Evolutionary conservation across 2,888 invertebrate species (phyloP).

Genomic region (Chydorus sphaericus): DNA sequence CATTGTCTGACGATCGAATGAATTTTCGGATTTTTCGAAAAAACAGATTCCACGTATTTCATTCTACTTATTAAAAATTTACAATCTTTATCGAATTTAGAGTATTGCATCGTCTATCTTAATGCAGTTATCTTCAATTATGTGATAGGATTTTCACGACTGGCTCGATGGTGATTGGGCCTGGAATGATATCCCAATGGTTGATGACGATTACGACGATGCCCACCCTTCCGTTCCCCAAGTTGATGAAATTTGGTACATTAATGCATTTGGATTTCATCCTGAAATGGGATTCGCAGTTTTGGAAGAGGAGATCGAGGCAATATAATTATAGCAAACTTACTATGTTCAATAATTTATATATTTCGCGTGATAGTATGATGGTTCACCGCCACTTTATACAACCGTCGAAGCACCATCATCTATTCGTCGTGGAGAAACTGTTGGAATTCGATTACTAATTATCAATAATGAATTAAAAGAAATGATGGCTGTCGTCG

Average conservation of each 20-base stretch:
- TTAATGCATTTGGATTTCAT: slow-evolving; percentile 37
- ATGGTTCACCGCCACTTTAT: slow-evolving; percentile 34
- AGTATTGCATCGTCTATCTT: too few relatives aligned
- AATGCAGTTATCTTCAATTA: neutral
- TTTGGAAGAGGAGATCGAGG: slow-evolving; percentile 31
- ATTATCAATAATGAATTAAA: slow-evolving; percentile 26
- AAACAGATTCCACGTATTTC: slow-evolving; percentile 20
- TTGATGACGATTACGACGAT: slow-evolving; percentile 30
- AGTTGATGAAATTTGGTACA: slow-evolving; percentile 34
- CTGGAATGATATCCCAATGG: slow-evolving; percentile 28
- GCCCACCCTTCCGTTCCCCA: slow-evolving; percentile 28
- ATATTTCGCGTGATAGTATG: too few relatives aligned
- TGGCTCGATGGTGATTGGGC: slow-evolving; percentile 30
- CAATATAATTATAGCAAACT: slow-evolving; percentile 30
- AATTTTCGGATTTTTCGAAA: slow-evolving; percentile 24
- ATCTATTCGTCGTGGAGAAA: slow-evolving; percentile 35
- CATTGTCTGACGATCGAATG: slow-evolving; percentile 22
- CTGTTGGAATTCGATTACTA: slow-evolving; percentile 28
- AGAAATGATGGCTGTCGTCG: slow-evolving; percentile 29
- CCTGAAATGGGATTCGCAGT: slow-evolving; percentile 36
- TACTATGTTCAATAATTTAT: neutral
- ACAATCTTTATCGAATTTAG: too few relatives aligned
- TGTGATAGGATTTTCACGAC: slow-evolving; percentile 29
- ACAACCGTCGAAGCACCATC: slow-evolving; percentile 36
- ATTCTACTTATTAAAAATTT: neutral